Evolutionary conservation across 2,888 invertebrate genomes (phyloP), one percentile per base, ranked within the genome.

Genomic region (Tachina lurida): DNA sequence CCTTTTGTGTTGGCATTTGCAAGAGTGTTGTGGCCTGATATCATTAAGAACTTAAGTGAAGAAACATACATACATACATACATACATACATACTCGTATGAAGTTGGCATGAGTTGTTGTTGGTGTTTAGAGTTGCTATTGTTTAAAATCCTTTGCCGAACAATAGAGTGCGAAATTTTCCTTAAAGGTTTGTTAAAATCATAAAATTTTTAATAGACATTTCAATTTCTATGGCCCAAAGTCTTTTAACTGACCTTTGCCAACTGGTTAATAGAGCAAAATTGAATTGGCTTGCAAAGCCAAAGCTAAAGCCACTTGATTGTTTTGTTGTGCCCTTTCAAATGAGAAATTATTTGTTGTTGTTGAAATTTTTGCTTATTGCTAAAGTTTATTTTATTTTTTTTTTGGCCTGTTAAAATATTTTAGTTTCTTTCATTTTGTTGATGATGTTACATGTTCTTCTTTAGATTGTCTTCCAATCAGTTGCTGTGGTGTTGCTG

Each of bases 111-210:
- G 67, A 67, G 39, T 31, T 12, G 39, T n/a, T 19, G 12, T 49
- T 45, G 17, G 1, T 47, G 31, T 5, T 22, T 22, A 0, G 31
- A 7, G 31, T 31, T 31, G 31, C 71, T 68, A 62, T 75, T 86
- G 78, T 80, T 76, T 54, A 12, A 43, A 56, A 54, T 70, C 63
- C 45, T 68, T 82, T 41, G 10, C 13, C 15, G 12, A 70, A 87
- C 87, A 84, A 87, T 81, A 41, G 87, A 87, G 88, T 87, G 87
- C 84, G 87, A 88, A 87, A 70, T 84, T 31, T 71, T 74, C 79
- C 87, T 81, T 84, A n/a, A 60, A 80, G 87, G 84, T 77, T 67
- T 52, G 54, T 77, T 56, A 22, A 60, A 70, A 45, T 77, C 74
- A 78, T 81, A 31, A 58, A 79, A 56, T 62, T 56, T 86, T 85